Percentiles rank a stretch among this genome's conserved stretches.
phyloP scores from a whole-genome alignment of 2,113 vertebrate genomes.

The Pitta sordida region DNA sequence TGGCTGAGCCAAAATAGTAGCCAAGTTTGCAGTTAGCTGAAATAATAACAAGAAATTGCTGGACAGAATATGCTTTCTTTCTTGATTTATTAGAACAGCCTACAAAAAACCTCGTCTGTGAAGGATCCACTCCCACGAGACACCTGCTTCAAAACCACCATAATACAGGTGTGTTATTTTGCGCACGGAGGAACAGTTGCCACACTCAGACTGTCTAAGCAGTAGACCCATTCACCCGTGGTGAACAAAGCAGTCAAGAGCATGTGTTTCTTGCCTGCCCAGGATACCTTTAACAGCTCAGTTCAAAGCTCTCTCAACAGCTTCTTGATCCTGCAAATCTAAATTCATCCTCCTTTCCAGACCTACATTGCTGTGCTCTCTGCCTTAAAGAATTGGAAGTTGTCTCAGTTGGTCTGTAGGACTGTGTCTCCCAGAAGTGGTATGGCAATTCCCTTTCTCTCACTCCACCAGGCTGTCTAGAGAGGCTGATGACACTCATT shows the following conservation, averaged over 20 bases:
- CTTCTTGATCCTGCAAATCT: not conserved
- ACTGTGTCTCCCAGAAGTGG: not conserved
- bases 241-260: not conserved
- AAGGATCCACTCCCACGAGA: conserved; percentile 41
- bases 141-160: conserved; percentile 6
- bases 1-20: conserved; percentile 71
- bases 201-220: not conserved
- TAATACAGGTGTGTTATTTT: conserved; percentile 7
- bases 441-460: not conserved
- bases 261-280: not conserved
- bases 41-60: conserved; percentile 67
- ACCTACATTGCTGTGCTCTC: not conserved
- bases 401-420: not conserved
- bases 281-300: not conserved
- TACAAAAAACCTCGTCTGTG: not conserved
- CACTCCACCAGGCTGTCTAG: not conserved
- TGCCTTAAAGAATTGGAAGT: not conserved
- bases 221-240: not conserved
- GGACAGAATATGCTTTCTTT: conserved; percentile 58
- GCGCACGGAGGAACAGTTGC: not conserved
- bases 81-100: conserved; percentile 56
- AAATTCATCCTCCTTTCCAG: not conserved
- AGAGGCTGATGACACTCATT: not conserved
- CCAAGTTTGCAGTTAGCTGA: conserved; percentile 55
- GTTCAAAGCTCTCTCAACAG: not conserved